Evolutionary conservation across 2,113 vertebrate species (phyloP).

Genomic region (Percopsis transmontana): DNA sequence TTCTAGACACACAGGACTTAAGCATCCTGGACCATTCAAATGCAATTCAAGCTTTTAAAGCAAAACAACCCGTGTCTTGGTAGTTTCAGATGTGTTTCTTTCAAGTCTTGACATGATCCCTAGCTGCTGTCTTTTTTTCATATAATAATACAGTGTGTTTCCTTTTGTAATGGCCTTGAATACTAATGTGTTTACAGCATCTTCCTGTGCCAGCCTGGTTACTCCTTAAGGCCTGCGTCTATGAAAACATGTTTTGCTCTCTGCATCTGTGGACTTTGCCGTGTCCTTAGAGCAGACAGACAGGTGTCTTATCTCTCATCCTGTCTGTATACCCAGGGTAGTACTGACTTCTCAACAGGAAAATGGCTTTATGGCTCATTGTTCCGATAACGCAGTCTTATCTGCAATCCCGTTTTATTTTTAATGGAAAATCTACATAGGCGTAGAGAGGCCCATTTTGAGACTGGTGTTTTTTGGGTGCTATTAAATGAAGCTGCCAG

Average conservation of each 20-base stretch:
- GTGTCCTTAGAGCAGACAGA: conserved; percentile 9
- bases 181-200: conserved; percentile 22
- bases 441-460: too few relatives aligned
- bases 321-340: conserved; percentile 16
- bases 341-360: neutral
- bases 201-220: conserved; percentile 23
- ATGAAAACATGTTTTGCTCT: conserved; percentile 65
- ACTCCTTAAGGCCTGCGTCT: neutral
- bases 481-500: too few relatives aligned
- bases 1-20: too few relatives aligned
- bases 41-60: too few relatives aligned
- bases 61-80: too few relatives aligned
- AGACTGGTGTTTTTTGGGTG: too few relatives aligned
- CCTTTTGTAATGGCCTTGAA: conserved; percentile 10
- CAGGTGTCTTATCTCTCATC: conserved; percentile 38
- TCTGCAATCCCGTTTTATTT: conserved; percentile 35
- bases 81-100: too few relatives aligned
- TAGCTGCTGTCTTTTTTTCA: too few relatives aligned
- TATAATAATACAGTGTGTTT: too few relatives aligned
- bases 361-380: conserved; percentile 44
- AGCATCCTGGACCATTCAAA: too few relatives aligned
- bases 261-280: conserved; percentile 55
- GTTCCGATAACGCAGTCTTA: conserved; percentile 44
- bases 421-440: too few relatives aligned
- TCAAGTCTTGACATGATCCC: too few relatives aligned